A percentile compares a stretch with the other conserved stretches of the same genome.
These are phyloP conservation scores for Triops longicaudatus DNA, from an alignment of 1,140 invertebrate genomes.

Conservation along the genomic window DNA sequence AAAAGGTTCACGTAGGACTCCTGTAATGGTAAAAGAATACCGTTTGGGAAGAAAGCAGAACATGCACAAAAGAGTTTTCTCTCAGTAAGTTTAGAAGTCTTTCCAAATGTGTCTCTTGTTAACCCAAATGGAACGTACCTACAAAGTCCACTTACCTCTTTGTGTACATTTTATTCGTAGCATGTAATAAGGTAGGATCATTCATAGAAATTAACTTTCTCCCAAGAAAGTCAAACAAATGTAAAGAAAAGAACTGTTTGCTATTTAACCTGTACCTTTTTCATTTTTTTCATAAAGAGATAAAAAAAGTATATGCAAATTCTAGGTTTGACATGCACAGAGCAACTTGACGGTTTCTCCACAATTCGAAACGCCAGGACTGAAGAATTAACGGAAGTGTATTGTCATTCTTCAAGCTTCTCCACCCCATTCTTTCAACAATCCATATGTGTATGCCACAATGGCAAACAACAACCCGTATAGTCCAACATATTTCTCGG, in stretches of 20 bases:
- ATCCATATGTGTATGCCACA: not conserved
- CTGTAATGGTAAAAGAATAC: not conserved
- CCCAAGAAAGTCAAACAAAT: not conserved
- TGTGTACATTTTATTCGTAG: not conserved
- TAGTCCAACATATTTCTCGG: not conserved
- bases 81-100: not conserved
- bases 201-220: not conserved
- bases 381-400: slow-evolving; percentile 1
- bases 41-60: not conserved
- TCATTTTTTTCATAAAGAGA: not conserved
- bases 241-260: not conserved
- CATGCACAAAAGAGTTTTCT: not conserved
- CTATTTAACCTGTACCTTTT: too few relatives aligned
- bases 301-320: not conserved
- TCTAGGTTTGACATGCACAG: not conserved
- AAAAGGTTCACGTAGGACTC: not conserved
- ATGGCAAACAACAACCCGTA: not conserved
- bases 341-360: not conserved
- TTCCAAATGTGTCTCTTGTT: not conserved
- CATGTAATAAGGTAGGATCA: not conserved
- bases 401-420: not conserved
- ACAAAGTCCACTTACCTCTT: not conserved
- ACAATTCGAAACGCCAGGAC: not conserved
- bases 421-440: not conserved
- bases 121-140: not conserved